Evolutionary conservation across 2,797 vertebrate genomes (phyloP).

Genomic region (Macrochelys suwanniensis): DNA sequence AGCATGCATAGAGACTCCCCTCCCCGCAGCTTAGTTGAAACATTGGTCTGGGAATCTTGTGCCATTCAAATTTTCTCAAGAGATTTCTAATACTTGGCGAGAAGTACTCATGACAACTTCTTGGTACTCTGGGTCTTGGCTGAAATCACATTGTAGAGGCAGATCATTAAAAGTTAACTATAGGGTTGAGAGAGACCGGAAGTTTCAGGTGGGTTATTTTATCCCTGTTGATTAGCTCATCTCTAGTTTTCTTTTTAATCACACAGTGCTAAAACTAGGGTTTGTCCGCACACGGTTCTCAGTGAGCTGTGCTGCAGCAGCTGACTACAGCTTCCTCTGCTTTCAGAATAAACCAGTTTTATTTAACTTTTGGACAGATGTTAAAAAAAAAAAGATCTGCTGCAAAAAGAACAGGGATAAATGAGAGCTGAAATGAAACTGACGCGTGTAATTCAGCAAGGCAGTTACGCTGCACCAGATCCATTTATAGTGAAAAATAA

Average conservation of each 20-base stretch:
- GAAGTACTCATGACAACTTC: not conserved
- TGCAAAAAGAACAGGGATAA: not conserved
- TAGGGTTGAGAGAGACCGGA: not conserved
- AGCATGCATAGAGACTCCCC: too few relatives aligned
- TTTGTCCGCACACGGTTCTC: not conserved
- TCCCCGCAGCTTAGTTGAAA: not conserved
- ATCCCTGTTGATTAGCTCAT: not conserved
- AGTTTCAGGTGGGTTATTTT: not conserved
- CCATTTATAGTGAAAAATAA: not conserved
- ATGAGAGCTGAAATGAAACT: not conserved
- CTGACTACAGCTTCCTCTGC: not conserved
- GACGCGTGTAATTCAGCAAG: not conserved
- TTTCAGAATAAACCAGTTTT: not conserved
- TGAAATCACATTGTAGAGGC: not conserved
- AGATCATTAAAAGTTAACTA: not conserved
- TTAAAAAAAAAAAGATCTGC: not conserved
- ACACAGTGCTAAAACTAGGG: not conserved
- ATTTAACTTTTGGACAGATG: not conserved
- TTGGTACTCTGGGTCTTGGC: not conserved
- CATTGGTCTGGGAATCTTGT: not conserved
- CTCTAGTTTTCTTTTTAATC: not conserved
- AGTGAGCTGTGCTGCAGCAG: too few relatives aligned
- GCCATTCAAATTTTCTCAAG: not conserved
- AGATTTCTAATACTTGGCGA: not conserved
- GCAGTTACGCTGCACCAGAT: not conserved